These are phyloP conservation scores for Oreochromis aureus DNA, from an alignment of 2,113 vertebrate species.

Conservation along the genomic window DNA sequence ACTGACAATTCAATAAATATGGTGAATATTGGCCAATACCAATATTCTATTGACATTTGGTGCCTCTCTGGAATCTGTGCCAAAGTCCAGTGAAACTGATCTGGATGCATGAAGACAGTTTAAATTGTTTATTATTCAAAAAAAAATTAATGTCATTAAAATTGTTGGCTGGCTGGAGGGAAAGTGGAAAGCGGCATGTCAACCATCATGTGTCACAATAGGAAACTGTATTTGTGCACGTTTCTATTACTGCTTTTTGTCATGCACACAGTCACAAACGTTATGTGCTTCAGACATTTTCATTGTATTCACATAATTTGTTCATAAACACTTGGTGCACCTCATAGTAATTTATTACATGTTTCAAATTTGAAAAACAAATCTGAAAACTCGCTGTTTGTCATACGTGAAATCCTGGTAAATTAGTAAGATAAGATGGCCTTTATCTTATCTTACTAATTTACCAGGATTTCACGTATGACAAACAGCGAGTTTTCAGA, in stretches of 20 bases:
- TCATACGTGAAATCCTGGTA: background rate
- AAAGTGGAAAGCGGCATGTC: background rate
- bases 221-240: background rate
- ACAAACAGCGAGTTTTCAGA: too few species aligned
- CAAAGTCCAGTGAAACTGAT: background rate
- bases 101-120: background rate
- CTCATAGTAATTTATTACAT: background rate
- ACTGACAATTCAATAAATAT: background rate
- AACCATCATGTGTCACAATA: background rate
- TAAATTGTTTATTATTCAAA: background rate
- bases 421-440: background rate
- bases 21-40: background rate
- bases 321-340: background rate
- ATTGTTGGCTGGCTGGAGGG: background rate
- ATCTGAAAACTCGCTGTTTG: background rate
- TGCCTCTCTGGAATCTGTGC: background rate
- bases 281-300: background rate
- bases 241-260: background rate
- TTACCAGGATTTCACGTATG: too few species aligned
- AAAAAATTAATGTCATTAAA: rapidly evolving
- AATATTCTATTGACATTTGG: background rate
- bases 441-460: too few species aligned
- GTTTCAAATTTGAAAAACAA: background rate
- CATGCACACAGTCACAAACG: background rate
- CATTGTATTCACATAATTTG: background rate